Evolutionary conservation across 2,888 invertebrate genomes (phyloP).

Genomic region (Plagodis pulveraria): DNA sequence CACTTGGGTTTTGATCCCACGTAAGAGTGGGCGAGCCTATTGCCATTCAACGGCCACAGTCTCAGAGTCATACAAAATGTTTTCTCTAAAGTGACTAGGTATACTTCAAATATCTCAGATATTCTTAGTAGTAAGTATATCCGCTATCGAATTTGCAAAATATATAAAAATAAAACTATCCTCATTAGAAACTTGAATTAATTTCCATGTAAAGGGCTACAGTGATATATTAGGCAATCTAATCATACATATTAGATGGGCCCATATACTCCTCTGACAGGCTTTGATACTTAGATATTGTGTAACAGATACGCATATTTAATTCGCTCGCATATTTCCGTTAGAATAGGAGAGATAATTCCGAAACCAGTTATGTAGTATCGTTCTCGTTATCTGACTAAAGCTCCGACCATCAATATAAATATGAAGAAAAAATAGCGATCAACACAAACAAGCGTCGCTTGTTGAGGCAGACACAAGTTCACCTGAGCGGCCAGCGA

Average conservation of each 20-base stretch:
- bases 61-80: too few relatives aligned
- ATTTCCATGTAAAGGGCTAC: slow-evolving; percentile 38
- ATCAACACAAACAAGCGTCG: slow-evolving; percentile 72
- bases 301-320: slow-evolving; percentile 68
- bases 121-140: too few relatives aligned
- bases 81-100: too few relatives aligned
- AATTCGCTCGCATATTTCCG: slow-evolving; percentile 70
- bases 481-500: slow-evolving; percentile 73
- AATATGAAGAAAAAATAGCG: slow-evolving; percentile 69
- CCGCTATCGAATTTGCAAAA: too few relatives aligned
- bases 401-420: slow-evolving; percentile 67
- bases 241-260: slow-evolving; percentile 36
- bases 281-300: slow-evolving; percentile 50
- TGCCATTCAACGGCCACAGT: too few relatives aligned
- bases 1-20: too few relatives aligned
- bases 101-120: too few relatives aligned
- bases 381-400: slow-evolving; percentile 60
- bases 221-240: slow-evolving; percentile 45
- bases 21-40: too few relatives aligned
- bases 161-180: background rate
- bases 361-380: slow-evolving; percentile 65
- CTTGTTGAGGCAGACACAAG: slow-evolving; percentile 72
- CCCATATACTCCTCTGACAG: slow-evolving; percentile 45
- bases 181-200: slow-evolving; percentile 14
- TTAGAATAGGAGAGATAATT: slow-evolving; percentile 71